Base-by-base conservation (phyloP, 2,797 vertebrate genomes). In the Gymnopithys bicolor region DNA sequence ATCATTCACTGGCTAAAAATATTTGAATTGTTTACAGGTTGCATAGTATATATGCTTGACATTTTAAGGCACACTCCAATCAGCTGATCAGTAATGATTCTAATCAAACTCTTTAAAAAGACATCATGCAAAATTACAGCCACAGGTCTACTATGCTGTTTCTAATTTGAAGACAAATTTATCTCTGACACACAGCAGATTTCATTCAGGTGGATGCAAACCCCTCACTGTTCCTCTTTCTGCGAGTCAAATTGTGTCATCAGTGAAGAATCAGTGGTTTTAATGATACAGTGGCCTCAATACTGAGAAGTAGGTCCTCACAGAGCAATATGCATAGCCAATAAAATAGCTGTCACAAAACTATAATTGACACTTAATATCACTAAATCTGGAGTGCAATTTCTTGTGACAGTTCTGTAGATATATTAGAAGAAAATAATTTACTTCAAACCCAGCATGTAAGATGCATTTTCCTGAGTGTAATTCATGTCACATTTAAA, bases 321-420 rank as follows among this genome's bases (percentile, higher is more conserved):
- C 97, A 97, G 98, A 98, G 97, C 98, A 98, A 98, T 98, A 98
- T 98, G 98, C 98, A 98, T 97, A 98, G 98, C 98, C 98, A 98
- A 98, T 99, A 98, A 98, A 99, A 98, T 99, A 98, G 98, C 98
- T 99, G 98, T 99, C 99, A 98, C 98, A 98, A 98, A 99, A 98
- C 99, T 98, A 98, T 97, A 98, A 98, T 97, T 98, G 98, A 98
- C 98, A 98, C 96, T 98, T 98, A 97, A 98, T 98, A 97, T 99
- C 98, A 98, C 97, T 98, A 98, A 98, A 98, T 98, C 97, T 98
- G 97, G 95, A 92, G 98, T 95, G 97, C 98, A 98, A 99, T 99
- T 98, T 98, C 97, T 98, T 98, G 97, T 99, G 99, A 99, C 99
- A 99, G 99, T 98, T 98, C 98, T 98, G 98, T 98, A 98, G 98